Conservation (phyloP, 2,888 invertebrate genomes). For the Dynastes hyllus region DNA sequence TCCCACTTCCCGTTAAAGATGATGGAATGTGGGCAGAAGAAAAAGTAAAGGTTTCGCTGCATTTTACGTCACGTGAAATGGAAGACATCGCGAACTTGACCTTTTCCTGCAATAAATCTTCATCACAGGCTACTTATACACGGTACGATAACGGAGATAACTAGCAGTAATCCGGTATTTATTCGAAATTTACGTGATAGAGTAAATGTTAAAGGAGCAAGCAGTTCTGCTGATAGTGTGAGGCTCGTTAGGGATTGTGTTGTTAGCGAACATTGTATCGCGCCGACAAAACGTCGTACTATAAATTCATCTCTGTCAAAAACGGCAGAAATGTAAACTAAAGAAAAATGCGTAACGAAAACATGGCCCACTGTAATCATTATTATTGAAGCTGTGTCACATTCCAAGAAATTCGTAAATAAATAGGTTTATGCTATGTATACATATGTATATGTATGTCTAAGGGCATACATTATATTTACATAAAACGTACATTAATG, state of each 20-base stretch:
- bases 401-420: neutral
- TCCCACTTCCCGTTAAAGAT: no score
- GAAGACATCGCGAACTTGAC: slow-evolving; percentile 31
- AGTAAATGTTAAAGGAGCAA: slow-evolving; percentile 15
- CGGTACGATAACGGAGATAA: slow-evolving; percentile 26
- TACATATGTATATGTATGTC: neutral
- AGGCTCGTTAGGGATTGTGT: slow-evolving; percentile 6
- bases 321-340: slow-evolving; percentile 3
- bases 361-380: slow-evolving; percentile 23
- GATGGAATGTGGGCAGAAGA: neutral
- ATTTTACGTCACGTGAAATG: slow-evolving; percentile 7
- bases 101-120: slow-evolving; percentile 37
- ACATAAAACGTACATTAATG: slow-evolving; percentile 25
- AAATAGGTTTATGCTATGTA: neutral
- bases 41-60: slow-evolving; percentile 3
- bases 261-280: neutral
- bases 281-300: slow-evolving; percentile 1
- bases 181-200: slow-evolving; percentile 36
- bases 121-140: slow-evolving; percentile 21
- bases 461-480: slow-evolving; percentile 3
- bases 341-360: slow-evolving; percentile 26
- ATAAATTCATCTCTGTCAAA: neutral
- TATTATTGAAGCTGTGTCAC: slow-evolving; percentile 12
- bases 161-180: slow-evolving; percentile 34
- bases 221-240: slow-evolving; percentile 1